Evolutionary conservation across 2,888 invertebrate species (phyloP).

Genomic region (Ecliptopera silaceata): DNA sequence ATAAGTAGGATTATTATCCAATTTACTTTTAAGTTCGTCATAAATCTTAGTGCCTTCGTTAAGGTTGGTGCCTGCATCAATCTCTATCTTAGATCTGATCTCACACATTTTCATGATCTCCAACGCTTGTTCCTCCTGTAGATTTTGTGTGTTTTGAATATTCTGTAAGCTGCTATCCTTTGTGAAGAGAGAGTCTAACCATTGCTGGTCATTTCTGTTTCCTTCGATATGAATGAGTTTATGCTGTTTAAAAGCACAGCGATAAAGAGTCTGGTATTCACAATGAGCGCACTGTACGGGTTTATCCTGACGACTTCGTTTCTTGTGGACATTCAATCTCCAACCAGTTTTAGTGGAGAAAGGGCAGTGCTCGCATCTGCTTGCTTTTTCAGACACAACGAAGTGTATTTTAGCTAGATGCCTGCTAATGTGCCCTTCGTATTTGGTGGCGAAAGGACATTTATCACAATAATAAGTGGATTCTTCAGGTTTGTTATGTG

Average conservation of each 20-base stretch:
- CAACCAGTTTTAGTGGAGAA: conserved; percentile 59
- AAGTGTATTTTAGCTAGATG: conserved; percentile 65
- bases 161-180: neutral
- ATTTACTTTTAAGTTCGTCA: conserved; percentile 8
- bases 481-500: conserved; percentile 41
- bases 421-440: conserved; percentile 60
- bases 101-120: conserved; percentile 15
- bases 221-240: conserved; percentile 39
- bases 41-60: neutral
- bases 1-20: conserved; percentile 5
- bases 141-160: neutral
- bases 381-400: conserved; percentile 54
- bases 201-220: conserved; percentile 9
- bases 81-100: conserved; percentile 5
- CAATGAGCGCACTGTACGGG: conserved; percentile 54
- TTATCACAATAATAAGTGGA: conserved; percentile 55
- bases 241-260: conserved; percentile 60
- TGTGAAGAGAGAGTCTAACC: conserved; percentile 9
- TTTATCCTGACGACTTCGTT: conserved; percentile 48
- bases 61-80: neutral
- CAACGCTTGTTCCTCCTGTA: neutral
- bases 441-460: conserved; percentile 59
- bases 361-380: conserved; percentile 58
- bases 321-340: conserved; percentile 60
- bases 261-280: conserved; percentile 53